Evolutionary conservation across 2,888 invertebrate species (phyloP), one percentile per base, ranked within the genome.

Genomic region (Aspidapion aeneum): DNA sequence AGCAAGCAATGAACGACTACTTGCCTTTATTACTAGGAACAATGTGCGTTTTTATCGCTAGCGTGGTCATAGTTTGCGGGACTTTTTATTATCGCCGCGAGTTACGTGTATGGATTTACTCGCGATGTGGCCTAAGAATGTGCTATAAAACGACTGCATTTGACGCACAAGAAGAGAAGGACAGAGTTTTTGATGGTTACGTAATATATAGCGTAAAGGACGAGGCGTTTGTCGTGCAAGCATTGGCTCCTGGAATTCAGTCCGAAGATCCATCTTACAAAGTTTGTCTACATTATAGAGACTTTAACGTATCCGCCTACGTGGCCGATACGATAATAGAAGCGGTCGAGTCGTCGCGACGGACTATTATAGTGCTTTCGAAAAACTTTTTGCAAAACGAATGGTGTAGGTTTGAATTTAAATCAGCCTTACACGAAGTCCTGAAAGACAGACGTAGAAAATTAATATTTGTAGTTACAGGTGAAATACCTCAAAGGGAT

Each of bases 171-270:
- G 89, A 89, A 74, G 90, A 90, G 79, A 90, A 90, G 81, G 91
- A 93, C 80, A 88, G 93, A 71, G 86, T 94, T 57, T 97, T 94
- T 80, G 98, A 98, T 81, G 96, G 95, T 61, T 98, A 97, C 82
- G 89, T 98, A 70, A 93, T 94, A 74, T 98, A 98, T 82, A 94
- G 94, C 77, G 90, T 92, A 65, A 93, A 94, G 80, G 96, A 97
- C 80, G 94, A 96, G 76, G 88, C 90, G 58, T 96, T 95, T 80
- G 94, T 96, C 50, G 90, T 90, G 71, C 91, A 95, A 80, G 91
- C 94, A 75, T 82, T 97, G 73, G 93, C 92, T 60, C 91, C 93
- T 18, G 93, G 93, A 60, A 85, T 97, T 68, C 96, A 96, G 82
- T 87, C 87, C 65, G 86, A 88, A 65, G 89, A 91, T 74, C 89